Evolutionary conservation across 2,888 invertebrate genomes (phyloP).

Genomic region (Congeria kusceri): DNA sequence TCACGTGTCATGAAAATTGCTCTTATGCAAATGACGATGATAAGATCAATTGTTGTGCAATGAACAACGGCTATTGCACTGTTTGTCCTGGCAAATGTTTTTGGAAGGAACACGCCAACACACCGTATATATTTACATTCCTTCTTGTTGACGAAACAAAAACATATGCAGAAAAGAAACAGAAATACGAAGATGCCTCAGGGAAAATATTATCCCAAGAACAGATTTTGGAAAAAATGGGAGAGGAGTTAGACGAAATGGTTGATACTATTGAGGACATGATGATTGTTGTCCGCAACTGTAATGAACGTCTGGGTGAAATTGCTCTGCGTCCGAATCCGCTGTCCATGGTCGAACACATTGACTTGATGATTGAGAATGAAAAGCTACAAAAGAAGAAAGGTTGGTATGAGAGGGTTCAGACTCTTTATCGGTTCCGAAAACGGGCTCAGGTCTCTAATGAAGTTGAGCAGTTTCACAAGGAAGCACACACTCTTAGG

Average conservation of each 20-base stretch:
- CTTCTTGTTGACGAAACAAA: conserved; percentile 14
- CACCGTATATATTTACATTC: conserved; percentile 38
- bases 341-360: neutral
- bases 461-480: conserved; percentile 1
- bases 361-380: conserved; percentile 31
- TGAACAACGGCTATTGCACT: conserved; percentile 39
- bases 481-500: neutral
- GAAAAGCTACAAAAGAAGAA: conserved; percentile 40
- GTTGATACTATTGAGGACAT: conserved; percentile 7
- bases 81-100: conserved; percentile 31
- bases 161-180: conserved; percentile 36
- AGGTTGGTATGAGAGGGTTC: conserved; percentile 49
- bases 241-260: conserved; percentile 24
- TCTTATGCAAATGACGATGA: conserved; percentile 30
- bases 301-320: conserved; percentile 28
- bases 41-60: conserved; percentile 37
- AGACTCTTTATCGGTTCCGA: neutral
- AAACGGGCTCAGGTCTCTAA: neutral
- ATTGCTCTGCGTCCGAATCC: conserved; percentile 10
- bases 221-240: conserved; percentile 23
- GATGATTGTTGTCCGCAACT: conserved; percentile 35
- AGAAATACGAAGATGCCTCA: conserved; percentile 32
- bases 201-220: conserved; percentile 21
- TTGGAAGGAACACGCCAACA: conserved; percentile 48
- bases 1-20: conserved; percentile 41